Evolutionary conservation across 64 coral and sea anemone genomes (phyloP), one percentile per base, ranked within the genome.

Genomic region (Platygyra sinensis): DNA sequence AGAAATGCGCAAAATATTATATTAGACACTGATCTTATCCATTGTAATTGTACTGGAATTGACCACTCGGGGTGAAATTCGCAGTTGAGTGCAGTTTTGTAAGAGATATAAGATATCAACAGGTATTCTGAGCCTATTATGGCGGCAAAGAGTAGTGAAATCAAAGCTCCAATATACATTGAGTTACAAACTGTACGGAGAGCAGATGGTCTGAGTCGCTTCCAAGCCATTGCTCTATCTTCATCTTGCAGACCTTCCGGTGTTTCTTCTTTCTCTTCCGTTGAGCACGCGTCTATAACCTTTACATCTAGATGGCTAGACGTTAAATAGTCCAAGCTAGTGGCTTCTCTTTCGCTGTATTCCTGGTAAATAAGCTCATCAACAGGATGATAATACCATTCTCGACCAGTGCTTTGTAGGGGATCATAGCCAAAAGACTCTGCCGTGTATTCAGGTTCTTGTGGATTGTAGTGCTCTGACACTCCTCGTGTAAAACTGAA

Each of bases 211-310:
- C 74, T 76, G 33, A 46, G 74, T 46, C 33, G 31, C 33, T 76
- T 76, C 74, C 74, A 76, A 76, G 74, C 74, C 74, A 76, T 76
- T 10, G 74, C 38, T 42, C 30, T 46, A 36, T 46, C 33, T 76
- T 76, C 38, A 42, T 76, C 18, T 46, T 39, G 13, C 33, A 5
- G 31, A 19, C 50, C 31, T 15, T 76, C 74, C 3, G 18, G 30
- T 50, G 54, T 15, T 57, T 57, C 15, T 11, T 57, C 54, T 7
- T 57, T 8, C 15, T 57, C 54, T 8, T 57, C 54, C 1, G 54
- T 5, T 13, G 54, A 57, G 8, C 54, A 57, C 7, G 54, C 54
- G 54, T 15, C 15, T 57, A 10, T 57, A 13, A 57, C 54, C 54
- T 8, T 11, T 10, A 57, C 8, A 1, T 16, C 11, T 9, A 57